Conservation (phyloP, 2,113 vertebrate species). For the Aleadryas rufinucha region DNA sequence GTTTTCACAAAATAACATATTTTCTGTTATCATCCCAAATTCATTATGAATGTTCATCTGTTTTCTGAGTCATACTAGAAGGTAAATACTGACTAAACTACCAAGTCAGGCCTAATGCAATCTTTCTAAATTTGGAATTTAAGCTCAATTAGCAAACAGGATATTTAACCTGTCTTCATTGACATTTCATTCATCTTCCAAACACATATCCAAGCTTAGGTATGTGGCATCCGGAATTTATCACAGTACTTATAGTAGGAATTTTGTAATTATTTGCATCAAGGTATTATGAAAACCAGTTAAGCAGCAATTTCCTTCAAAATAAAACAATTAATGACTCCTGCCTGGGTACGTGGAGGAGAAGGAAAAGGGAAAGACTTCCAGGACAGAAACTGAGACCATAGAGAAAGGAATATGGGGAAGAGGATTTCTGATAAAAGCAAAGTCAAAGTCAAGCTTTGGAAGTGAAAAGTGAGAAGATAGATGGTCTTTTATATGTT, state of each 20-base stretch:
- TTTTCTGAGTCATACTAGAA: background rate
- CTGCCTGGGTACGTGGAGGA: accelerated
- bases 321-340: background rate
- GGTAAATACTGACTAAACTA: background rate
- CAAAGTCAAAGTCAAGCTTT: background rate
- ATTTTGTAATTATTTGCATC: background rate
- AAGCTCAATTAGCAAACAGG: background rate
- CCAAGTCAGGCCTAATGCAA: background rate
- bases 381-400: background rate
- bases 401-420: background rate
- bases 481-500: background rate
- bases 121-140: background rate
- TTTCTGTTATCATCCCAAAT: background rate
- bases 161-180: background rate
- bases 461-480: background rate
- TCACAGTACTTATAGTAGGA: background rate
- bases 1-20: background rate
- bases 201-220: background rate
- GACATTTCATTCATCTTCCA: background rate
- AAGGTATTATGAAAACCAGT: background rate
- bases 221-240: background rate
- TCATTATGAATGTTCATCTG: background rate
- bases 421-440: background rate
- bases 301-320: background rate
- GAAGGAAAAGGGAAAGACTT: background rate